Evolutionary conservation across 2,113 vertebrate genomes (phyloP), one percentile per base, ranked within the genome.

Genomic region (Toxotes jaculatrix): DNA sequence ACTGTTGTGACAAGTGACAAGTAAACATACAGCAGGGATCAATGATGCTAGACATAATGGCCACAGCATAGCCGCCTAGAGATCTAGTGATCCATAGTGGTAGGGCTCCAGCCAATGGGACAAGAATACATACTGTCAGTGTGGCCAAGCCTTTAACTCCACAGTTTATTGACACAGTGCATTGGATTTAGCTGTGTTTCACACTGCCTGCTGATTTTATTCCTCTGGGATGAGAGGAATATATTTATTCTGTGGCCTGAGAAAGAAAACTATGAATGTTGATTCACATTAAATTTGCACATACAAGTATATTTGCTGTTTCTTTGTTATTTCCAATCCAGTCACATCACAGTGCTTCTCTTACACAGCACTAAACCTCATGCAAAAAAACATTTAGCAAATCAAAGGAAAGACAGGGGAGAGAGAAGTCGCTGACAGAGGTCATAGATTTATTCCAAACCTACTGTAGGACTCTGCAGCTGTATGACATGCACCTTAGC

Each of bases 381-480:
- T 27, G 27, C 27, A 27, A 27, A 27, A 27, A 27, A 27, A 27
- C 38, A 40, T 49, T 49, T 49, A 49, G n/a, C 19, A 23, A 11
- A 32, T 17, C 3, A 10, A 34, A 34, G 27, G 11, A 49, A 61
- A 7, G 1, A 23, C 17, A 63, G 3, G 21, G 38, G 31, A 60
- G 36, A 11, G 13, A 43, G 16, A 61, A 43, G 19, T n/a, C 17
- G 38, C 40, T 11, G n/a, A 57, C 38, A 75, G 53, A 78, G 45
- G 63, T 56, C n/a, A 21, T 31, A 9, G 5, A 70, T 73, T 40
- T 43, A 8, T 16, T 65, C 14, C 13, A 59, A 75, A 76, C 31
- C 51, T 65, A 13, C 19, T 42, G 66, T 53, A 5, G 2, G 40
- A 77, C 42, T 45, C 56, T 59, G 85, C 74, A 84, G 78, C 42